Base-by-base conservation (phyloP, 2,113 vertebrate species). In the Monarcha castaneiventris region DNA sequence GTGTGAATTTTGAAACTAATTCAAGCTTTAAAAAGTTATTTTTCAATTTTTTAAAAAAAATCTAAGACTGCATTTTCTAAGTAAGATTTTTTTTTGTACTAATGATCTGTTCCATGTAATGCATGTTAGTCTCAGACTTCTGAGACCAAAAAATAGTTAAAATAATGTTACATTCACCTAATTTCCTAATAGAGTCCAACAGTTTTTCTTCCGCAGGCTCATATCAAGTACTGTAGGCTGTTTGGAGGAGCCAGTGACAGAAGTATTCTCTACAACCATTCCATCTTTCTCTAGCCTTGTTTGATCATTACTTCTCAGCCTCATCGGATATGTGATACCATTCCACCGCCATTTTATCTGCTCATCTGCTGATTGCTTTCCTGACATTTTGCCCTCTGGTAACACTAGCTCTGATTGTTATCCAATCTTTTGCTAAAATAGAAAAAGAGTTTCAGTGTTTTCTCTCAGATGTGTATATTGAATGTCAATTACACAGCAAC, bases 341-440 rank as follows among this genome's bases (percentile, higher is more conserved):
- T 90, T 93, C 58, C 43, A 78, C 41, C 49, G 71, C 39, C 21
- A 62, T 91, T 94, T 95, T 89, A 95, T 94, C 93, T 82, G 35
- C 49, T 90, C 48, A 84, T 94, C 86, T 88, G n/a, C 77, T 93
- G 95, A 94, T 96, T 96, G 92, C 78, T 96, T 96, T 93, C 43
- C 58, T 91, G 75, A 95, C 87, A 91, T 48, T 95, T 90, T 76
- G 44, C 58, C 89, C 87, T 96, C 54, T 20, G 18, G 46, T 67
- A 94, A 71, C 71, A 79, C 29, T 84, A 84, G 41, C 69, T 84
- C 37, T 64, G 72, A 96, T 86, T 90, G 62, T 93, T 84, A 91
- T 92, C 62, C 87, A 66, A 66, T 91, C 90, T 94, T 79, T 73
- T 39, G 13, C 54, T 95, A 84, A 95, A 95, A 89, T 37, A 95